Conservation (phyloP, 1,140 invertebrate species). For the Ips typographus region DNA sequence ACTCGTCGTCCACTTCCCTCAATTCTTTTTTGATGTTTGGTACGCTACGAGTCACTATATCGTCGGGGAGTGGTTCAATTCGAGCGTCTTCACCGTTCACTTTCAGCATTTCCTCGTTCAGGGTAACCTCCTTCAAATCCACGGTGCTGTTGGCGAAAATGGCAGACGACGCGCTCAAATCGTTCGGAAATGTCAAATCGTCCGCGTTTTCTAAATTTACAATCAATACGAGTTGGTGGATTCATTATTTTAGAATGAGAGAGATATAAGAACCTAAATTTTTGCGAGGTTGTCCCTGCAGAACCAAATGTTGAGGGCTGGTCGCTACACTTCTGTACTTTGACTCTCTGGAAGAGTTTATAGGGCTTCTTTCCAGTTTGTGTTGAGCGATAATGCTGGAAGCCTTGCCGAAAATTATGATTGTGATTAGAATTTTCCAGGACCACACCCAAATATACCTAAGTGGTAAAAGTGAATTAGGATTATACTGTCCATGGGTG, state of each 20-base stretch:
- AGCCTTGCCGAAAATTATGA: slow-evolving; percentile 86
- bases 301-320: slow-evolving; percentile 50
- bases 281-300: slow-evolving; percentile 39
- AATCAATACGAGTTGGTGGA: background rate
- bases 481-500: background rate
- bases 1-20: slow-evolving; percentile 48
- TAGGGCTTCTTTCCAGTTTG: slow-evolving; percentile 58
- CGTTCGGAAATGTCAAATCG: background rate
- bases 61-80: slow-evolving; percentile 53
- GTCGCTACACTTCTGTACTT: slow-evolving; percentile 48
- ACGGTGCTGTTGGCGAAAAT: slow-evolving; percentile 90
- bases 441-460: slow-evolving; percentile 72
- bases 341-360: slow-evolving; percentile 27
- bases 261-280: background rate
- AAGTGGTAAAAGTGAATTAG: slow-evolving; percentile 51
- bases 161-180: slow-evolving; percentile 62
- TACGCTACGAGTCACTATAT: slow-evolving; percentile 48
- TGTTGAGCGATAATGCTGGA: slow-evolving; percentile 82
- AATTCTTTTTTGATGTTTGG: slow-evolving; percentile 49
- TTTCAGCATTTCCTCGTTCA: slow-evolving; percentile 70
- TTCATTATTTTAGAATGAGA: too few relatives aligned
- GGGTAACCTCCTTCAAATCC: slow-evolving; percentile 74
- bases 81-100: slow-evolving; percentile 52
- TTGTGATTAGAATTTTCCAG: slow-evolving; percentile 80
- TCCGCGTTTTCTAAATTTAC: background rate